Evolutionary conservation across 2,113 vertebrate species (phyloP), one percentile per base, ranked within the genome.

Genomic region (Plectropomus leopardus): DNA sequence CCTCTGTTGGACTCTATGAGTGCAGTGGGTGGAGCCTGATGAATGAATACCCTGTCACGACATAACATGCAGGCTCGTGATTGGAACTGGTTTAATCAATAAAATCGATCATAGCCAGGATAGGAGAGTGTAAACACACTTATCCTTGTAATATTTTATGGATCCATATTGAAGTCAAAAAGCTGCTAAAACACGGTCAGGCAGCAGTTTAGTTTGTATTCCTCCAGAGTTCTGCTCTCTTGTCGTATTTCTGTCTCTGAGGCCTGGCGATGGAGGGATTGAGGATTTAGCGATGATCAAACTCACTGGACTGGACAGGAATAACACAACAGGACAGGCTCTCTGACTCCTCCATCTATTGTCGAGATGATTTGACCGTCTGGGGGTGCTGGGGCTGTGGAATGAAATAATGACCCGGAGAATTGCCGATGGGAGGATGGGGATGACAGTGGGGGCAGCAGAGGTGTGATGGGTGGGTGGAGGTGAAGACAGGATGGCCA

Each of bases 381-480:
- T 71, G 78, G 59, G 36, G 68, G 42, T 67, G 71, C 54, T 82
- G 54, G 36, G 67, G 71, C 78, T 47, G 17, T 32, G 69, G 70
- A 82, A 72, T 84, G 78, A 86, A 82, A 91, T 86, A 86, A 86
- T 86, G 86, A 82, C 63, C 75, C 26, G 1, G 24, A 77, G 78
- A 84, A 82, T 65, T 72, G 79, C 23, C 11, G 51, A 47, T 47
- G 66, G 36, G 76, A 71, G 58, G 68, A 70, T 51, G 63, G 70
- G 51, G 71, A 28, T 15, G 78, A 86, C 40, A 24, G 61, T 26
- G 30, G 72, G 30, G 76, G 45, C 72, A 58, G 54, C 19, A 53
- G 72, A 32, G 78, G 82, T 81, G 76, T 64, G 78, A 76, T 66
- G 45, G 34, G 47, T 32, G 65, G 71, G 59, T 59, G 76, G 40